Evolutionary conservation across 2,797 vertebrate species (phyloP).

Genomic region (Anabacerthia variegaticeps): DNA sequence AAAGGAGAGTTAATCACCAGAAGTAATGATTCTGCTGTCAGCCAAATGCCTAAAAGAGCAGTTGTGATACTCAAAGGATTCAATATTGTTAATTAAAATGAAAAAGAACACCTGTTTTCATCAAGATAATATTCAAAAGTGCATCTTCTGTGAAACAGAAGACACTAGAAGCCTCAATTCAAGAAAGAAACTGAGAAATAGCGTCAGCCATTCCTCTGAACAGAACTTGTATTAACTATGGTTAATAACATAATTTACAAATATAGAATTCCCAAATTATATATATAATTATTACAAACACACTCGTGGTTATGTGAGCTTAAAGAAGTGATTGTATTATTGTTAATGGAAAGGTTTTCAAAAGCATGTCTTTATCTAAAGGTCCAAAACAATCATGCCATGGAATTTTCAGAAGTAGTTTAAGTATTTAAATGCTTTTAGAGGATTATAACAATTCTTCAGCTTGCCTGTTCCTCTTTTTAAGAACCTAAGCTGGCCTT

Average conservation of each 20-base stretch:
- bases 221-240: neutral
- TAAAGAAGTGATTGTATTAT: neutral
- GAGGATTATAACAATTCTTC: neutral
- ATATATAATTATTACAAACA: neutral
- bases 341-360: neutral
- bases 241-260: neutral
- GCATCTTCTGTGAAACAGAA: neutral
- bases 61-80: neutral
- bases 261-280: neutral
- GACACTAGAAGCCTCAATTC: neutral
- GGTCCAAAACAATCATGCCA: neutral
- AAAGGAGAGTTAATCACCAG: neutral
- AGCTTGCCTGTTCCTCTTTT: neutral
- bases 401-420: neutral
- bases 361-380: neutral
- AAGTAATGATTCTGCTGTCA: neutral
- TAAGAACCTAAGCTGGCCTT: neutral
- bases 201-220: neutral
- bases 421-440: neutral
- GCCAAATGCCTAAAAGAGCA: neutral
- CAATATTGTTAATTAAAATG: neutral
- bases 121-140: neutral
- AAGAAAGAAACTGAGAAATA: neutral
- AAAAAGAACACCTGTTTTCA: neutral
- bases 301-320: neutral